Base-by-base conservation (phyloP, 2,113 vertebrate genomes). In the Paralichthys olivaceus region DNA sequence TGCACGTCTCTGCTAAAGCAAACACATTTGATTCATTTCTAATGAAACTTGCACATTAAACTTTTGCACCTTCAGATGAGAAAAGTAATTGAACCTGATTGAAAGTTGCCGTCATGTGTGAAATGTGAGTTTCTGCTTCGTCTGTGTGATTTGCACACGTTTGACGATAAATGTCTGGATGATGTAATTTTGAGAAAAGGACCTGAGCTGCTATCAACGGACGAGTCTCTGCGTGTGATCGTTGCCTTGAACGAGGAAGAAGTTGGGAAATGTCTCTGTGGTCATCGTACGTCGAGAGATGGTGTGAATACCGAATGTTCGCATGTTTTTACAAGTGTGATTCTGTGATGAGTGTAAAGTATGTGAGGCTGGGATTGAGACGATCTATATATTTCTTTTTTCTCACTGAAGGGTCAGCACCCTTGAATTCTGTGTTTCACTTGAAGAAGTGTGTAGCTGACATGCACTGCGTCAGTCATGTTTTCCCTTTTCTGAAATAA, bases 401-500 rank as follows among this genome's bases (percentile, higher is more conserved):
- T 74, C 54, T 80, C 64, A 2, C 57, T 59, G 71, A 63, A 49
- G 73, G 5, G 23, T 59, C 7, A 71, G 55, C 20, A 3, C 49
- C 6, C 19, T 2, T 6, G 8, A 20, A n/a, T 9, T 4, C 5
- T 17, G 17, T 55, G 32, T 81, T 66, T 83, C 70, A 90, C 88
- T 84, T 88, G 76, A 90, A 85, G 82, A 75, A 68, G 75, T 60
- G 77, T 67, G 75, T 57, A 22, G 51, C 58, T 58, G 67, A 65
- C 37, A 11, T 0, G 55, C 62, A 20, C 57, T 25, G 5, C 13
- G 71, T 78, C 23, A 47, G 61, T 55, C 45, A 17, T 78, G 69
- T 65, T 85, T 85, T 81, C 55, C 62, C 49, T 81, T 84, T 79
- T 79, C 8, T 53, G 58, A 84, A 92, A 92, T 88, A 91, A 89